Base-by-base conservation (phyloP, 2,113 vertebrate species). In the Cyprinodon brontotheroides region DNA sequence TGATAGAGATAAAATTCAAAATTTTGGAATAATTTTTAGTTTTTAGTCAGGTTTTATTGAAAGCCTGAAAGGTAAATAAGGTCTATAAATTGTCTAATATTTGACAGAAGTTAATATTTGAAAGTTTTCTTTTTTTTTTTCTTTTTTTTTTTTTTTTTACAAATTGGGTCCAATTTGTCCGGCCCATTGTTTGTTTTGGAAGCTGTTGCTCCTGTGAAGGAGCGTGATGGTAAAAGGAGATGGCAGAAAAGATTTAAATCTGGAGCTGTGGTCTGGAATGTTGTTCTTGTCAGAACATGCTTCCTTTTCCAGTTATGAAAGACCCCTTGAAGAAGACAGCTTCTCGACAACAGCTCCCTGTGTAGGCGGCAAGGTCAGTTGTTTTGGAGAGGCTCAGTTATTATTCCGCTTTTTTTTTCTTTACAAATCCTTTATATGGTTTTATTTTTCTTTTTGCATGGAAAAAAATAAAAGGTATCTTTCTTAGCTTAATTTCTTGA, bases 251-350 rank as follows among this genome's bases (percentile, higher is more conserved):
- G 85, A 86, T 89, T 87, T 89, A 92, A 93, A 93, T 87, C 74
- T 87, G 81, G 78, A 89, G 84, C 84, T 85, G 82, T 85, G 86
- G 86, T 81, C 89, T 92, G 92, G 91, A 94, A 95, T 95, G 93
- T 83, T 65, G 73, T 72, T 92, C 93, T 3, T 94, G 94, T 95
- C 89, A 48, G 92, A 91, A 92, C 93, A 89, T 61, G 94, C 84
- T 85, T 86, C 81, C 78, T 85, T 79, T 85, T 86, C 77, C 73
- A 75, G 85, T 93, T 93, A 93, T 92, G 92, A 93, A 94, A 93
- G 93, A 94, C 93, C 94, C 94, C 92, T 93, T 78, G 85, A 87
- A 91, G 75, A 83, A 83, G 81, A 79, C 86, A 80, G 86, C 82
- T 82, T 65, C 76, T 75, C 66, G 87, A 86, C 89, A 91, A 81